Percentiles rank a stretch among this genome's conserved stretches.
These are phyloP conservation scores for Columba guinea DNA, from an alignment of 2,797 vertebrate genomes.

Conservation along the genomic window DNA sequence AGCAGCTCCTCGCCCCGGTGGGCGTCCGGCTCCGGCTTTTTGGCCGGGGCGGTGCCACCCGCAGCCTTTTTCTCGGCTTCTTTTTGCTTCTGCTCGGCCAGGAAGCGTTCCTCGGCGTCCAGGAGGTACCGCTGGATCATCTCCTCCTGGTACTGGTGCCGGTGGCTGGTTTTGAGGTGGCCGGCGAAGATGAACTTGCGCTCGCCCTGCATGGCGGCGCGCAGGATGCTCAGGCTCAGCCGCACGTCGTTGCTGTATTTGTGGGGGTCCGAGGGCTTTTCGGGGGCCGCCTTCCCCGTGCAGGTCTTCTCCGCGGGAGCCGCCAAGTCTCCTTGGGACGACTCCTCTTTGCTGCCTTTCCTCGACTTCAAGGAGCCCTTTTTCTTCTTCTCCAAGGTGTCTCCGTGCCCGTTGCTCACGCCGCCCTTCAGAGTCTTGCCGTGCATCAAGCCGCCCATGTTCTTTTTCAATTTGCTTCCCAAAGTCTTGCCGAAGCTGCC, in stretches of 20 bases:
- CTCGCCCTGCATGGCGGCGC: slow-evolving; percentile 92
- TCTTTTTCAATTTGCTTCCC: slow-evolving; percentile 95
- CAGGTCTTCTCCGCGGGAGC: slow-evolving; percentile 75
- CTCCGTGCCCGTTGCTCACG: slow-evolving; percentile 76
- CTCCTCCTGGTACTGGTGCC: slow-evolving; percentile 96
- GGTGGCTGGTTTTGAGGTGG: slow-evolving; percentile 89
- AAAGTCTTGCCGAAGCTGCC: slow-evolving; percentile 96
- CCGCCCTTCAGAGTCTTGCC: slow-evolving; percentile 75
- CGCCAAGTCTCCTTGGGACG: slow-evolving; percentile 44
- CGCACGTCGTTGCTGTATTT: slow-evolving; percentile 91
- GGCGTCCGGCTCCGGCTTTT: slow-evolving; percentile 69
- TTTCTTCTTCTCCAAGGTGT: slow-evolving; percentile 87
- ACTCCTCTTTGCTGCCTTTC: slow-evolving; percentile 89
- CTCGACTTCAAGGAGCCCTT: slow-evolving; percentile 86
- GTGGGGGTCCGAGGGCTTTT: slow-evolving; percentile 76
- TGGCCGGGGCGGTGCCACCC: slow-evolving; percentile 18
- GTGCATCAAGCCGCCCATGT: slow-evolving; percentile 95
- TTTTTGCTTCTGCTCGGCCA: slow-evolving; percentile 88
- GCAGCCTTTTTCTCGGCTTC: slow-evolving; percentile 84
- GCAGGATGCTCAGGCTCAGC: slow-evolving; percentile 89
- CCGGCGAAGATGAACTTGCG: slow-evolving; percentile 90
- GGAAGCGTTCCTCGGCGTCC: slow-evolving; percentile 91
- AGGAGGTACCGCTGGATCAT: slow-evolving; percentile 95
- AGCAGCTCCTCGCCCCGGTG: slow-evolving; percentile 76
- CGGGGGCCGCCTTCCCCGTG: slow-evolving; percentile 54